Percentiles rank a stretch among this genome's conserved stretches.
Evolutionary conservation across 1,140 invertebrate genomes (phyloP).

Genomic region (Colletes gigas): DNA sequence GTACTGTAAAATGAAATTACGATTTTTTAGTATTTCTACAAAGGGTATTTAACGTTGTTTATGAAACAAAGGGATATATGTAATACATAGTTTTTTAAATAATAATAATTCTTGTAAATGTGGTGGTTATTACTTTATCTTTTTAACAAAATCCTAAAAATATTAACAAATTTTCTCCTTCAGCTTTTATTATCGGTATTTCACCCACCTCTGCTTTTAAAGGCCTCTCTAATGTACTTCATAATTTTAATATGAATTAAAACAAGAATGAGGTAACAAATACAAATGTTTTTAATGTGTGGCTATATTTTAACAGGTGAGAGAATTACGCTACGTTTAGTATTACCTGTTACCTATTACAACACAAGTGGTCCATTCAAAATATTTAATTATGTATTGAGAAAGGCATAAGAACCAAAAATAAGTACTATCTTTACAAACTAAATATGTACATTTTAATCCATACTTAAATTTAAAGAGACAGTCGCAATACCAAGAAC

Average conservation of each 20-base stretch:
- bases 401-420: constrained; percentile 43
- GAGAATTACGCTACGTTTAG: neutral
- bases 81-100: constrained; percentile 27
- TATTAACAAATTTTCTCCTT: neutral
- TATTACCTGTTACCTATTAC: constrained; percentile 2
- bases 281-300: constrained; percentile 13
- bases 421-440: constrained; percentile 40
- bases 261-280: constrained; percentile 10
- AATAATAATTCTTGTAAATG: constrained; percentile 32
- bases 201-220: constrained; percentile 8
- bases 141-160: neutral
- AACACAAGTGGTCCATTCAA: constrained; percentile 11
- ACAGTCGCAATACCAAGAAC: constrained; percentile 55
- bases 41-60: constrained; percentile 12
- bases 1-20: constrained; percentile 8
- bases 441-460: constrained; percentile 60
- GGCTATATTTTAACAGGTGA: neutral
- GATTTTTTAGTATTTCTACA: constrained; percentile 16
- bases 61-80: constrained; percentile 14
- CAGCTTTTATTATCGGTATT: constrained; percentile 6
- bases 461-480: constrained; percentile 39
- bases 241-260: constrained; percentile 8
- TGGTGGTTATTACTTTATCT: constrained; percentile 27
- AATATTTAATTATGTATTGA: constrained; percentile 19
- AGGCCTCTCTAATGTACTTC: constrained; percentile 8